Evolutionary conservation across 2,797 vertebrate species (phyloP).

Genomic region (Typhlichthys subterraneus): DNA sequence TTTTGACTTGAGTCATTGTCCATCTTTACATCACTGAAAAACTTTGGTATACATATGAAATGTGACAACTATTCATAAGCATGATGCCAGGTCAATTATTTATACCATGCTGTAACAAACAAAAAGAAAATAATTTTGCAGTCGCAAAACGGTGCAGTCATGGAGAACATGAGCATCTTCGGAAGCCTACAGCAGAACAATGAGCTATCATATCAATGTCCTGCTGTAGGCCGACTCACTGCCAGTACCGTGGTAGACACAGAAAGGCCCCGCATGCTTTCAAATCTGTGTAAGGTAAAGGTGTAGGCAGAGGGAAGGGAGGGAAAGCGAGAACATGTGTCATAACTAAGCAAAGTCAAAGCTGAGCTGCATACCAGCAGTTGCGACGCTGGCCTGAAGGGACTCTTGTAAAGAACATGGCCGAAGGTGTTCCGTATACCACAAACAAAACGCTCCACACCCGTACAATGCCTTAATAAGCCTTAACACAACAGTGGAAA

Average conservation of each 20-base stretch:
- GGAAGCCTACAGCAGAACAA: conserved; percentile 26
- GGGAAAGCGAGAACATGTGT: conserved; percentile 22
- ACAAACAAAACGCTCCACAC: conserved; percentile 26
- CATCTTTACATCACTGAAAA: no score
- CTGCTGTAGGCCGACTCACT: no score
- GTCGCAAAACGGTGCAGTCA: conserved; percentile 36
- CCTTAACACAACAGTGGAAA: neutral
- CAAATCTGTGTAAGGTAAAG: conserved; percentile 36
- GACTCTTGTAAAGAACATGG: conserved; percentile 25
- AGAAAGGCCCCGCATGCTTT: conserved; percentile 25
- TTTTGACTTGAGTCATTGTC: conserved; percentile 14
- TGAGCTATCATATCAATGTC: conserved; percentile 4
- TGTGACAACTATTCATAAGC: no score
- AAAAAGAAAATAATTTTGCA: no score
- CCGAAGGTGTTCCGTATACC: conserved; percentile 41
- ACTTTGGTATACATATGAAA: no score
- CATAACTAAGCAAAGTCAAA: conserved; percentile 51
- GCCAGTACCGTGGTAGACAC: conserved; percentile 9
- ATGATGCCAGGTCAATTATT: no score
- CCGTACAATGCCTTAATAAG: conserved; percentile 18
- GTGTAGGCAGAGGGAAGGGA: conserved; percentile 19
- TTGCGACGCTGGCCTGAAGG: conserved; percentile 31
- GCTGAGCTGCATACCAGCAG: conserved; percentile 50
- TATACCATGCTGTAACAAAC: no score
- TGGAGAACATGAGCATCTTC: conserved; percentile 43